phyloP scores from a whole-genome alignment of 2,888 invertebrate genomes.

The Hipparchia semele region DNA sequence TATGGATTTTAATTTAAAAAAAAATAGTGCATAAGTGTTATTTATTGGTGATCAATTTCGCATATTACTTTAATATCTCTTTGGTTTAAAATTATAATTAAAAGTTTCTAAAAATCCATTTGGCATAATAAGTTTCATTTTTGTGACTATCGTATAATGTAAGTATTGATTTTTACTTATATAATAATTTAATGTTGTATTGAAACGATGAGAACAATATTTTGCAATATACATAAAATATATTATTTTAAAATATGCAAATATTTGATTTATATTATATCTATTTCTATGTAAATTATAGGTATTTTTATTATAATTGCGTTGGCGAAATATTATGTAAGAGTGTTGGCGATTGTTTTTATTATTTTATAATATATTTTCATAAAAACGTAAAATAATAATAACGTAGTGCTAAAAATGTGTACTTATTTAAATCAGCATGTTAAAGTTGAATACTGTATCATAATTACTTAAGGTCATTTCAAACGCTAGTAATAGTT shows the following conservation, averaged over 20 bases:
- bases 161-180: constrained; percentile 3
- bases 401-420: neutral
- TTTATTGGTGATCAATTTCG: neutral
- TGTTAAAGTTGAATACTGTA: too few species aligned
- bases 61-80: too few species aligned
- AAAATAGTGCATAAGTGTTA: neutral
- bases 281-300: too few species aligned
- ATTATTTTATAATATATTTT: neutral
- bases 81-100: too few species aligned
- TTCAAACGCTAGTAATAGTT: too few species aligned
- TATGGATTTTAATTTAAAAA: neutral
- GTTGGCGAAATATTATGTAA: neutral
- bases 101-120: neutral
- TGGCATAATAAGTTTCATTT: neutral
- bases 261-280: too few species aligned
- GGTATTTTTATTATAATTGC: neutral
- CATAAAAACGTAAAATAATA: neutral
- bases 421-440: neutral
- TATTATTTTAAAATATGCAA: too few species aligned
- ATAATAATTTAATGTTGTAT: too few species aligned
- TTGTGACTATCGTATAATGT: neutral
- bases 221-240: too few species aligned
- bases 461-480: too few species aligned
- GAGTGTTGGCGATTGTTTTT: neutral
- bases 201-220: too few species aligned